These are phyloP conservation scores for Spea bombifrons DNA, from an alignment of 2,113 vertebrate genomes.

Conservation along the genomic window DNA sequence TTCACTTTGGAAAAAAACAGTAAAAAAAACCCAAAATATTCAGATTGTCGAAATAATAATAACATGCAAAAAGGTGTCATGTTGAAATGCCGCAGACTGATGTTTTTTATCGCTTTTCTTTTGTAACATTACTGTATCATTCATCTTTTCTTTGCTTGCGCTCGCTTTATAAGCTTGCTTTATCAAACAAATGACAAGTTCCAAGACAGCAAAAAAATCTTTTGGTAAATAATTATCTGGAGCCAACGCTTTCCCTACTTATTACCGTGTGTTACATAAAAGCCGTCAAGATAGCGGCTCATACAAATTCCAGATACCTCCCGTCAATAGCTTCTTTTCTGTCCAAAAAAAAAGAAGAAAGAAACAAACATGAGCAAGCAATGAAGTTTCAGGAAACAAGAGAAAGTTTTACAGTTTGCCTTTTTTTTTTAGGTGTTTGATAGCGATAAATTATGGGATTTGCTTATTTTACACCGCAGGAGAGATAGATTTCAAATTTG, in stretches of 20 bases:
- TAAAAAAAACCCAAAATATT: too few relatives aligned
- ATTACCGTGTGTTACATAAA: background rate
- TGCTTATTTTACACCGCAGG: conserved; percentile 19
- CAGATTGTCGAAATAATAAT: too few relatives aligned
- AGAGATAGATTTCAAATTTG: conserved; percentile 11
- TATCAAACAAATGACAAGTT: too few relatives aligned
- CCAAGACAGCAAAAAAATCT: background rate
- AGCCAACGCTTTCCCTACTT: conserved; percentile 18
- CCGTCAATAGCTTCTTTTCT: background rate
- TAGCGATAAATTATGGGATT: conserved; percentile 32
- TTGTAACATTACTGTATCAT: background rate
- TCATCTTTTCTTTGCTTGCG: too few relatives aligned
- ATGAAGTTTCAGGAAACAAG: background rate
- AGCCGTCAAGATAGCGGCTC: conserved; percentile 7
- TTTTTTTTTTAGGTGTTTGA: background rate
- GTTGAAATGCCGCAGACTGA: background rate
- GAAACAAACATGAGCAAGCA: background rate
- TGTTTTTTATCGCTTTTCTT: background rate
- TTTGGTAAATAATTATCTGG: conserved; percentile 10
- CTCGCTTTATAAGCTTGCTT: too few relatives aligned
- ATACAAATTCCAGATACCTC: conserved; percentile 25
- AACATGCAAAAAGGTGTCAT: background rate
- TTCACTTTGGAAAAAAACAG: background rate
- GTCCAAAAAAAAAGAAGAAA: conserved; percentile 23
- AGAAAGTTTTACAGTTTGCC: conserved; percentile 1